These are phyloP conservation scores for Criorhina ranunculi DNA, from an alignment of 2,888 invertebrate genomes.

Conservation along the genomic window DNA sequence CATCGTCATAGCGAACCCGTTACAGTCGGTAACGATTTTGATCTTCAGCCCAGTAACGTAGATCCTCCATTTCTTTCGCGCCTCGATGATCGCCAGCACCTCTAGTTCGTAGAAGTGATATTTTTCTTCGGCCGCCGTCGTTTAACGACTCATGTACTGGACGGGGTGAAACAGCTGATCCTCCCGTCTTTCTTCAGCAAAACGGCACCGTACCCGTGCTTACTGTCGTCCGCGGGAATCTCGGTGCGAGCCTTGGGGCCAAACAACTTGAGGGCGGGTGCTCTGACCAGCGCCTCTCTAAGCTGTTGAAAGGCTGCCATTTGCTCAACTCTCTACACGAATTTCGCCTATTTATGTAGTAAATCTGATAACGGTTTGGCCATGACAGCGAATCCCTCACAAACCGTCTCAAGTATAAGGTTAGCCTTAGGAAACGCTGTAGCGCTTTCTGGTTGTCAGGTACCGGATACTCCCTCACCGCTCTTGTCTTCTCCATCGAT, in stretches of 20 bases:
- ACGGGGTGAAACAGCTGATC: constrained; percentile 58
- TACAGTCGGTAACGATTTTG: constrained; percentile 74
- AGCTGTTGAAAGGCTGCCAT: too few relatives aligned
- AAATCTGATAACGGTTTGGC: too few relatives aligned
- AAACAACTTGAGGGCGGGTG: constrained; percentile 70
- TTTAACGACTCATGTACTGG: constrained; percentile 70
- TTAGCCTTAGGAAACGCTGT: too few relatives aligned
- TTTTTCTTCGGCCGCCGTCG: constrained; percentile 58
- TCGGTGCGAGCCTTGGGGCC: constrained; percentile 67
- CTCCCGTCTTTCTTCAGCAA: constrained; percentile 72
- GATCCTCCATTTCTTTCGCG: constrained; percentile 68
- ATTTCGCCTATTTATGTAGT: too few relatives aligned
- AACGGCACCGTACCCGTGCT: constrained; percentile 73
- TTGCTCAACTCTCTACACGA: too few relatives aligned
- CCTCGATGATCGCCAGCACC: constrained; percentile 77
- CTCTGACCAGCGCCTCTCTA: constrained; percentile 46
- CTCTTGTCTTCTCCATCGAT: too few relatives aligned
- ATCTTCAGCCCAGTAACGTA: constrained; percentile 61
- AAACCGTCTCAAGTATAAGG: too few relatives aligned
- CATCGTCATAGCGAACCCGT: constrained; percentile 74
- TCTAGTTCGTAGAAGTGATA: constrained; percentile 78
- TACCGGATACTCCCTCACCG: too few relatives aligned
- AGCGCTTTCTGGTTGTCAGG: too few relatives aligned
- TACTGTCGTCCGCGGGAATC: constrained; percentile 76
- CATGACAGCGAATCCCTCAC: too few relatives aligned